These are phyloP conservation scores for Meriones psammophilus DNA, from an alignment of 2,797 vertebrate species.

Conservation along the genomic window DNA sequence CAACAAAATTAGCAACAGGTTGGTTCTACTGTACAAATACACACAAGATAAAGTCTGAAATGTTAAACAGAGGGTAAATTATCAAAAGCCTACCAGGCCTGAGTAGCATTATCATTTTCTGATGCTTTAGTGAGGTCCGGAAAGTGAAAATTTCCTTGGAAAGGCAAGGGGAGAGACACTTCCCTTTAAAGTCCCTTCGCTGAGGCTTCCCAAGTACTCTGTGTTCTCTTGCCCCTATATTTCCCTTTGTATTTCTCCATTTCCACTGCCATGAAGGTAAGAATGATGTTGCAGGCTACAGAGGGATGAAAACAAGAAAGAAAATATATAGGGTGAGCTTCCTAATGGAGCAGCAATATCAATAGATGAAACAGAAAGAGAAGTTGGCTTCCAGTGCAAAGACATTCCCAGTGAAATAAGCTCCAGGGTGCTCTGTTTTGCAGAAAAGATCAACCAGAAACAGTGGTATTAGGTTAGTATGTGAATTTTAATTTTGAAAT, in stretches of 20 bases:
- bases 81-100: not conserved
- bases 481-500: not conserved
- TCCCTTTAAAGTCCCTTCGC: not conserved
- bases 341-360: not conserved
- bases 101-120: not conserved
- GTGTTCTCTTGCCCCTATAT: not conserved
- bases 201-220: not conserved
- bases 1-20: not conserved
- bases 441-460: not conserved
- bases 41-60: not conserved
- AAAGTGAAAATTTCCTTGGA: not conserved
- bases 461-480: not conserved
- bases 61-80: not conserved
- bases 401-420: not conserved
- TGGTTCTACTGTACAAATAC: not conserved
- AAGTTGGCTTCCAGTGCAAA: not conserved
- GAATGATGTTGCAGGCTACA: not conserved
- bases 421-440: not conserved
- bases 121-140: not conserved
- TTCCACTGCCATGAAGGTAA: not conserved
- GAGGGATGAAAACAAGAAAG: not conserved
- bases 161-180: not conserved
- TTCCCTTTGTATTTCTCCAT: not conserved
- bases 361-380: not conserved
- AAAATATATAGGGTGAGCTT: not conserved